Evolutionary conservation across 2,113 vertebrate genomes (phyloP).

Genomic region (Ptilonorhynchus violaceus): DNA sequence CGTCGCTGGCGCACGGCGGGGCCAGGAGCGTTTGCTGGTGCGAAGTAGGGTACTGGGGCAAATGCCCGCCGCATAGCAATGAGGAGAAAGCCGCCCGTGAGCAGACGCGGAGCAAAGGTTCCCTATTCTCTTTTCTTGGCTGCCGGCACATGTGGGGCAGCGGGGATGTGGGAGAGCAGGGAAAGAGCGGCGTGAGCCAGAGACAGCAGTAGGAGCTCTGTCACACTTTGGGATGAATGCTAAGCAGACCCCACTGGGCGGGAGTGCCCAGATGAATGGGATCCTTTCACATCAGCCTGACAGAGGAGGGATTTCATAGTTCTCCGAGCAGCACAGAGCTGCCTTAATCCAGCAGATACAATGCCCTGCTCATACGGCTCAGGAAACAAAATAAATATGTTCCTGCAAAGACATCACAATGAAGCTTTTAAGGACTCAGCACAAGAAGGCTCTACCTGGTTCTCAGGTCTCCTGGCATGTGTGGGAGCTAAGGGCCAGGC

Average conservation of each 20-base stretch:
- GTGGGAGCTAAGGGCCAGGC: neutral
- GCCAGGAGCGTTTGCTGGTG: neutral
- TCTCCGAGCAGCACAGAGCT: constrained; percentile 57
- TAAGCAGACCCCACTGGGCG: constrained; percentile 50
- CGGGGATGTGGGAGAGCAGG: constrained; percentile 24
- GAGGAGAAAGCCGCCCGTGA: neutral
- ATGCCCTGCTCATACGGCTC: constrained; percentile 67
- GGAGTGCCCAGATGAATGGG: constrained; percentile 59
- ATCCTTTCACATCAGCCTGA: constrained; percentile 63
- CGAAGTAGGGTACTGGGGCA: constrained; percentile 57
- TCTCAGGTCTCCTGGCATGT: neutral
- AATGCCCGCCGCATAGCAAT: neutral
- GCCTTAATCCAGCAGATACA: constrained; percentile 60
- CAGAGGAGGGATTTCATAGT: constrained; percentile 54
- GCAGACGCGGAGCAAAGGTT: neutral
- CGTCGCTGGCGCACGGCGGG: neutral
- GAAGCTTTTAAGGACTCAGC: constrained; percentile 52
- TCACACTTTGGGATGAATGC: constrained; percentile 25
- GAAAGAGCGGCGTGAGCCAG: neutral
- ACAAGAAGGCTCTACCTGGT: constrained; percentile 32
- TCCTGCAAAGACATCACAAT: constrained; percentile 55
- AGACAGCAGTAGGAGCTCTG: constrained; percentile 13
- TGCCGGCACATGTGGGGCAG: neutral
- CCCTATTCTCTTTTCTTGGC: constrained; percentile 43
- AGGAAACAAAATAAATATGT: constrained; percentile 73